phyloP scores from a whole-genome alignment of 2,113 vertebrate species.

The Noctilio leporinus region DNA sequence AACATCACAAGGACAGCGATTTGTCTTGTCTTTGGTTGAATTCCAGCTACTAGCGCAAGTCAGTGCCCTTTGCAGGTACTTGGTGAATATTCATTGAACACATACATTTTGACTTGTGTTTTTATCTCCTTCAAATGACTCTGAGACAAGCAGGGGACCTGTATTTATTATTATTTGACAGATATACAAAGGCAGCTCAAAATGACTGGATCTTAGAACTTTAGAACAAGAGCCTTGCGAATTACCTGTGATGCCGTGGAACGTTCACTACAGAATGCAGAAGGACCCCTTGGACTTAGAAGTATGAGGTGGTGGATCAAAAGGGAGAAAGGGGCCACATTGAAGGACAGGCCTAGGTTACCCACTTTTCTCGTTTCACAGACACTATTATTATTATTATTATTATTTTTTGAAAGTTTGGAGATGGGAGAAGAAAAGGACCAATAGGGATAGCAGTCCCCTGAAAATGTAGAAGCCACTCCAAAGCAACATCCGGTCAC shows the following conservation, averaged over 20 bases:
- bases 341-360: not conserved
- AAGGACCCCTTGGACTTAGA: not conserved
- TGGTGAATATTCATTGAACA: not conserved
- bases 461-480: accelerated
- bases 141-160: not conserved
- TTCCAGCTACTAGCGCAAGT: not conserved
- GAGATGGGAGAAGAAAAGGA: not conserved
- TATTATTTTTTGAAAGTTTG: not conserved
- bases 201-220: not conserved
- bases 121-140: not conserved
- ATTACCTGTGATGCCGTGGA: not conserved
- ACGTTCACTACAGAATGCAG: not conserved
- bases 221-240: not conserved
- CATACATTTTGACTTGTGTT: not conserved
- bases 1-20: not conserved
- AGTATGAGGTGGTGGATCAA: not conserved
- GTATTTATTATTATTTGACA: not conserved
- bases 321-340: not conserved
- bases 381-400: not conserved
- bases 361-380: not conserved
- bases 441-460: not conserved
- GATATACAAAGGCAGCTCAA: not conserved
- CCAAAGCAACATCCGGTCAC: no score
- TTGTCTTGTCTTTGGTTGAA: not conserved
- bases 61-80: not conserved